A percentile compares a stretch with the other conserved stretches of the same genome.
These are phyloP conservation scores for Cinclus mexicanus DNA, from an alignment of 2,113 vertebrate genomes.

Conservation along the genomic window DNA sequence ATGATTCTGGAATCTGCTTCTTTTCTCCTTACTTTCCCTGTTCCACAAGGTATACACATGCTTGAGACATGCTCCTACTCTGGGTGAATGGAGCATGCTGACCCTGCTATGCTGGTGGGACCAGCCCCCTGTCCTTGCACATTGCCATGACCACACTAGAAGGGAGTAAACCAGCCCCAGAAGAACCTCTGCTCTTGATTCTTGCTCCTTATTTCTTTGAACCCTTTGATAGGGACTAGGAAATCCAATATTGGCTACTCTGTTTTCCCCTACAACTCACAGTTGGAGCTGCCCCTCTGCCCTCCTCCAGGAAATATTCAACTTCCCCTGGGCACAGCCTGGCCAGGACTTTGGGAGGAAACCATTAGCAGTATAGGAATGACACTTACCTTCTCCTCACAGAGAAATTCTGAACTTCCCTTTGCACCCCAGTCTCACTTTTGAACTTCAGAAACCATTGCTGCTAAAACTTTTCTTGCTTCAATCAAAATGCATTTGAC, in stretches of 20 bases:
- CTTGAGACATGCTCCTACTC: background rate
- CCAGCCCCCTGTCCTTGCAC: background rate
- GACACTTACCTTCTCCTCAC: background rate
- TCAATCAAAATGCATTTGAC: slow-evolving; percentile 47
- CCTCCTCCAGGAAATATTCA: background rate
- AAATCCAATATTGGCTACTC: background rate
- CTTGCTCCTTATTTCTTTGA: background rate
- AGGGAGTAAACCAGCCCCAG: background rate
- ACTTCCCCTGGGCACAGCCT: fast-evolving
- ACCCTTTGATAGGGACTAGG: background rate
- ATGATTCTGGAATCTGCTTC: background rate
- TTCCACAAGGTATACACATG: fast-evolving
- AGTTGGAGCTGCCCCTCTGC: background rate
- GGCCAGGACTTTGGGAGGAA: background rate
- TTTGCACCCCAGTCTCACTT: background rate
- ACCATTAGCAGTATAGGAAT: background rate
- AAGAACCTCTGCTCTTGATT: background rate
- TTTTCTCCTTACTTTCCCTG: background rate
- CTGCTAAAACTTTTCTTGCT: slow-evolving; percentile 1
- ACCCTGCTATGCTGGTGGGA: background rate
- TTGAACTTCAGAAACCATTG: background rate
- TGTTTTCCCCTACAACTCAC: background rate
- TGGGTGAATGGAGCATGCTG: background rate
- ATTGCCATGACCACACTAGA: background rate
- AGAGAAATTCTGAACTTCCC: background rate